Percentiles rank a stretch among this genome's conserved stretches.
phyloP scores from a whole-genome alignment of 2,888 invertebrate species.

The Zeuzera pyrina region DNA sequence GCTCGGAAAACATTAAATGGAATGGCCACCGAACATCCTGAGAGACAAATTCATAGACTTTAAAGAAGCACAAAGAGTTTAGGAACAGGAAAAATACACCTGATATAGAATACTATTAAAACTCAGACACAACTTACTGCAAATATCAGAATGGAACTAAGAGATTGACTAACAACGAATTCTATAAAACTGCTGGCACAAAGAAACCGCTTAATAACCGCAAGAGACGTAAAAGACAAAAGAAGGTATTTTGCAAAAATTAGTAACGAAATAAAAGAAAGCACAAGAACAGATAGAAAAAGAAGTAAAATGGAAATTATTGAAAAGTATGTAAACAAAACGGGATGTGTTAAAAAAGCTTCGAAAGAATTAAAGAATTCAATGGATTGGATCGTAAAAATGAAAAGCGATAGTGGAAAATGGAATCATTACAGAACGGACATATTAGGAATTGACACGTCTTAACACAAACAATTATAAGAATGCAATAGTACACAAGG shows the following conservation, averaged over 20 bases:
- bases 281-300: constrained; percentile 16
- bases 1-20: constrained; percentile 8
- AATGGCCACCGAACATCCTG: constrained; percentile 9
- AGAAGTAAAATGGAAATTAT: constrained; percentile 13
- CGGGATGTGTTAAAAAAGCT: constrained; percentile 13
- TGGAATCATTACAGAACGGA: constrained; percentile 5
- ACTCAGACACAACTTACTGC: constrained; percentile 5
- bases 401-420: constrained; percentile 7
- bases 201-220: constrained; percentile 13
- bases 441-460: constrained; percentile 9
- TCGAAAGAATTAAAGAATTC: constrained; percentile 14
- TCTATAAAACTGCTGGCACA: constrained; percentile 9
- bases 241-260: constrained; percentile 14
- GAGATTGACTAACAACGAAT: constrained; percentile 6
- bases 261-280: constrained; percentile 20
- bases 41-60: constrained; percentile 8
- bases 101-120: constrained; percentile 11
- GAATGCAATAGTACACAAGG: constrained; percentile 5
- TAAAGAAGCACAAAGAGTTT: constrained; percentile 8
- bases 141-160: not conserved
- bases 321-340: constrained; percentile 14
- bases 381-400: constrained; percentile 15
- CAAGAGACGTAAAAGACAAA: constrained; percentile 10
- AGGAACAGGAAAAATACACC: constrained; percentile 13
- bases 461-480: constrained; percentile 10